These are phyloP conservation scores for Drosophila funebris DNA, from an alignment of 1,140 invertebrate species.

Conservation along the genomic window DNA sequence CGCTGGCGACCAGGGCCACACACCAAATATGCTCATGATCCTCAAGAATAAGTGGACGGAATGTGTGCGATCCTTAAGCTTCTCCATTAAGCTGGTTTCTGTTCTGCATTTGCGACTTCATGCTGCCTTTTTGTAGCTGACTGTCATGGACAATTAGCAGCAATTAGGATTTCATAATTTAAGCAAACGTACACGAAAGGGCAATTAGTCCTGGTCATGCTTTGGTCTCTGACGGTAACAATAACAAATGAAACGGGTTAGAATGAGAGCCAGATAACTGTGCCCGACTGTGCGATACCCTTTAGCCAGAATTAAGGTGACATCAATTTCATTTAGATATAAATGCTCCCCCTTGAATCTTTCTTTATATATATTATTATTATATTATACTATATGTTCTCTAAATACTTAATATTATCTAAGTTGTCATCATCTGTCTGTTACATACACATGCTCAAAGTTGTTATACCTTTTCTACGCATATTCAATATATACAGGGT, in stretches of 20 bases:
- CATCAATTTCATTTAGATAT: too few species aligned
- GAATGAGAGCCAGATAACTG: not conserved
- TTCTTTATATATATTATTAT: too few species aligned
- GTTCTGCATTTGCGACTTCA: not conserved
- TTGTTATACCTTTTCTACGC: not conserved
- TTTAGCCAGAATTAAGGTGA: too few species aligned
- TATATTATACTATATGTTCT: too few species aligned
- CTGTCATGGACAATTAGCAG: constrained; percentile 42
- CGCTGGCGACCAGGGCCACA: constrained; percentile 59
- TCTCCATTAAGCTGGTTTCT: constrained; percentile 40
- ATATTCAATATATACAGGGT: not conserved
- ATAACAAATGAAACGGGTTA: not conserved
- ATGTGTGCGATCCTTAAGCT: constrained; percentile 33
- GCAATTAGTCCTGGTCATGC: constrained; percentile 12
- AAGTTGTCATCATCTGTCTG: too few species aligned
- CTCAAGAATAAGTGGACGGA: constrained; percentile 46
- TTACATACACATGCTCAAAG: too few species aligned
- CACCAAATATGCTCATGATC: constrained; percentile 58
- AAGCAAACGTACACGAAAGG: constrained; percentile 34
- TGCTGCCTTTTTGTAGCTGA: constrained; percentile 40
- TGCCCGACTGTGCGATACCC: not conserved
- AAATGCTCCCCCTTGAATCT: too few species aligned
- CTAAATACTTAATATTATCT: too few species aligned
- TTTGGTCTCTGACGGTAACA: not conserved
- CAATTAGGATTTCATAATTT: constrained; percentile 57